A percentile compares a stretch with the other conserved stretches of the same genome.
Conservation (phyloP, 2,113 vertebrate species). For the Pelusios castaneus region DNA sequence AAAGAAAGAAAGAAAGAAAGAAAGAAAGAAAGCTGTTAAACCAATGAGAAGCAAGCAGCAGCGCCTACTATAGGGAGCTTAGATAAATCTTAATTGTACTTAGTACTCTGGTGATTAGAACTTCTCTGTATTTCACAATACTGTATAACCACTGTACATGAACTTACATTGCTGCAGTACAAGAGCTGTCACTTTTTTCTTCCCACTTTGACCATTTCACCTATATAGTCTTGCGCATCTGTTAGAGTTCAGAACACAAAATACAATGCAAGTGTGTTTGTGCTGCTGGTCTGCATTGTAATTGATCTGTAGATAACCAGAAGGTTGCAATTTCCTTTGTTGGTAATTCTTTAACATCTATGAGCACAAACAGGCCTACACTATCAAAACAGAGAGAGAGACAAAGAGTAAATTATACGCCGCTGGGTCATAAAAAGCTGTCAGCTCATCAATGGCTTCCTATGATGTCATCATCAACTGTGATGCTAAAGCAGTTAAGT, state of each 20-base stretch:
- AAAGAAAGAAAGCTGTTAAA: neutral
- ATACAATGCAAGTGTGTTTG: neutral
- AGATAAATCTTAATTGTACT: neutral
- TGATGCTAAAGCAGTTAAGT: constrained; percentile 49
- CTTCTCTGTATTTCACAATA: neutral
- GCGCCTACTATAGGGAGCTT: neutral
- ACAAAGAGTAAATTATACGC: constrained; percentile 40
- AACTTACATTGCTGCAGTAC: neutral
- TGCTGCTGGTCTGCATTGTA: neutral
- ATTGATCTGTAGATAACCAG: neutral
- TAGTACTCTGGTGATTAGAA: neutral
- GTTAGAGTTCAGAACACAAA: constrained; percentile 10
- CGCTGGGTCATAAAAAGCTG: constrained; percentile 34
- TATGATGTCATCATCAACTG: constrained; percentile 41
- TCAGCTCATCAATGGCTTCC: constrained; percentile 55
- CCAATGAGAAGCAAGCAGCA: neutral
- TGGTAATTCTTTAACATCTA: constrained; percentile 46
- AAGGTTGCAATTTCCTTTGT: neutral
- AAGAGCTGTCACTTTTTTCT: neutral
- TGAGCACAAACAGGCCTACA: constrained; percentile 19
- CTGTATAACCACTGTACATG: neutral
- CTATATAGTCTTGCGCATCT: neutral
- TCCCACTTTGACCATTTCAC: neutral
- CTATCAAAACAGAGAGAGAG: constrained; percentile 23
- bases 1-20: neutral